Conservation (phyloP, 2,888 invertebrate genomes). For the Apotomis betuletana region DNA sequence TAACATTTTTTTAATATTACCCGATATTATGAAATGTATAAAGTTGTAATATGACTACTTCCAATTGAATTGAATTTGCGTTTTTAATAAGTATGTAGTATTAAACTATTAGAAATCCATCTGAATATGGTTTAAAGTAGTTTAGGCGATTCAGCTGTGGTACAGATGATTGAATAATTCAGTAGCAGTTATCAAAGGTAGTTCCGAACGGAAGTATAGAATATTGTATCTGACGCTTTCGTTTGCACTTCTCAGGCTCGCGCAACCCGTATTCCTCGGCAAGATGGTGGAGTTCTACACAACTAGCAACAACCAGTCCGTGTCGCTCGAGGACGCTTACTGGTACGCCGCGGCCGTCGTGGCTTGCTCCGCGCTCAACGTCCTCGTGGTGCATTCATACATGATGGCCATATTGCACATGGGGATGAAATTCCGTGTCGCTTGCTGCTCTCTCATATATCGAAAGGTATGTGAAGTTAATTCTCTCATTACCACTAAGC, state of each 20-base stretch:
- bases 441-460: conserved; percentile 92
- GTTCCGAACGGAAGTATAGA: too few species aligned
- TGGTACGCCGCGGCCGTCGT: conserved; percentile 89
- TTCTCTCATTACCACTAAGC: too few species aligned
- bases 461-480: conserved; percentile 82
- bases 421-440: conserved; percentile 93
- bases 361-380: conserved; percentile 88
- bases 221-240: conserved; percentile 18
- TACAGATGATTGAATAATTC: too few species aligned
- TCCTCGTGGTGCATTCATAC: conserved; percentile 93
- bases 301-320: conserved; percentile 55
- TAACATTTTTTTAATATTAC: too few species aligned
- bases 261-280: conserved; percentile 86
- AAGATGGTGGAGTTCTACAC: conserved; percentile 85
- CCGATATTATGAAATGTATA: too few species aligned
- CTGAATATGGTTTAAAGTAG: too few species aligned
- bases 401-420: conserved; percentile 92
- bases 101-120: too few species aligned
- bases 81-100: too few species aligned
- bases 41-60: too few species aligned
- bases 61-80: too few species aligned
- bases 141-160: too few species aligned
- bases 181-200: too few species aligned
- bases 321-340: conserved; percentile 85
- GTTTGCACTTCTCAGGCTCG: conserved; percentile 72